phyloP scores from a whole-genome alignment of 2,888 invertebrate genomes.

The Caenorhabditis wallacei region DNA sequence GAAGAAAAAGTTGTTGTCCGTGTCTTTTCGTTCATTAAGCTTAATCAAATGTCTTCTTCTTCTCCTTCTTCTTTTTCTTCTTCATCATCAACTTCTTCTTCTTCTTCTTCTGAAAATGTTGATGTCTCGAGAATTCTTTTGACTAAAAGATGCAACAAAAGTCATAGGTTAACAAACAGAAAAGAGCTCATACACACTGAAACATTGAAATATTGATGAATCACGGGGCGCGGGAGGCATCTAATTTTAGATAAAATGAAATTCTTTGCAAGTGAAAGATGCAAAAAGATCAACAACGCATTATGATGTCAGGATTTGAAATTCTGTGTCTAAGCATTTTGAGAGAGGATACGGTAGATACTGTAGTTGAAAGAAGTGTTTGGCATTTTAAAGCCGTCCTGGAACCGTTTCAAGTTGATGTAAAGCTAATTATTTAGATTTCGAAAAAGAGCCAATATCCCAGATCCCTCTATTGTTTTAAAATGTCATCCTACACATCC shows the following conservation, averaged over 20 bases:
- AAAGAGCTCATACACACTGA: neutral
- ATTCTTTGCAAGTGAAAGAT: neutral
- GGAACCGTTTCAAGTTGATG: no score
- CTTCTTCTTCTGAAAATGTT: slow-evolving; percentile 29
- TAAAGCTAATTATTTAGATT: neutral
- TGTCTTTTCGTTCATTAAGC: slow-evolving; percentile 63
- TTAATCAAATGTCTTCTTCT: slow-evolving; percentile 56
- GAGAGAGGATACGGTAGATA: neutral
- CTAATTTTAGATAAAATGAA: slow-evolving; percentile 12
- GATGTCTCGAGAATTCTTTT: slow-evolving; percentile 21
- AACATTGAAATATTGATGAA: slow-evolving; percentile 58
- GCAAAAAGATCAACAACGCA: slow-evolving; percentile 14
- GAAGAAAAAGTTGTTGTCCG: slow-evolving; percentile 41
- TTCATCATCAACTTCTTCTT: slow-evolving; percentile 11
- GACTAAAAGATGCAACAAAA: slow-evolving; percentile 13
- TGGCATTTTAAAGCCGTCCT: no score
- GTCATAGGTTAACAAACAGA: slow-evolving; percentile 22
- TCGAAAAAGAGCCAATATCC: neutral
- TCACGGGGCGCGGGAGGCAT: slow-evolving; percentile 38
- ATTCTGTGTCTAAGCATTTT: neutral
- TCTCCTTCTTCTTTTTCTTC: slow-evolving; percentile 13
- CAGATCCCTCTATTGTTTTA: slow-evolving; percentile 7
- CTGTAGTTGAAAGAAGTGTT: no score
- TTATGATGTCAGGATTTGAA: slow-evolving; percentile 11
- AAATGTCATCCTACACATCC: neutral